Evolutionary conservation across 2,797 vertebrate genomes (phyloP), one percentile per base, ranked within the genome.

Genomic region (Graptemys geographica): DNA sequence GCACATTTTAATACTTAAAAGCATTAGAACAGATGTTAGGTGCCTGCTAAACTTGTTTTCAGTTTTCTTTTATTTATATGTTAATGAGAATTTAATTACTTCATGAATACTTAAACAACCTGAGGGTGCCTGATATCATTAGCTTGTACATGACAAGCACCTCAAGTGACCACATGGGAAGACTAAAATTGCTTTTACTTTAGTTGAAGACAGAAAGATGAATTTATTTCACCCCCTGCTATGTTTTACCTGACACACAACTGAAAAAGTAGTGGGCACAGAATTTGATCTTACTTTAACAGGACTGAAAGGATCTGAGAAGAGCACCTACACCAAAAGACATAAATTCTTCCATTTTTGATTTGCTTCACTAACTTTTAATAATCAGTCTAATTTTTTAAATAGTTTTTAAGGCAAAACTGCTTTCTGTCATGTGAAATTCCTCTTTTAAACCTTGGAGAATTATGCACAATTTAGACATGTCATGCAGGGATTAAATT

Each of bases 11-110:
- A 98, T 98, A 98, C 98, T 98, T 98, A 98, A 98, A 98, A 98
- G 97, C 98, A 98, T 98, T 98, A 98, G 97, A 98, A 98, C 98
- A 99, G 98, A 98, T 99, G 98, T 98, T 98, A 98, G 98, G 97
- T 98, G 97, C 97, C 98, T 98, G 95, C 98, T 98, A 98, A 98
- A 98, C 98, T 98, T 98, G 98, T 98, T 98, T 98, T 98, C 97
- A 95, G 98, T 98, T 98, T 98, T 98, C 98, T 98, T 99, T 98
- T 98, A 98, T 99, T 98, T 98, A 98, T 98, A 98, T 98, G 98
- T 98, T 98, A 99, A 99, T 99, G 98, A 98, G 98, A 98, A 98
- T 98, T 98, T 99, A 99, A 99, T 99, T 98, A 98, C 98, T 98
- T 98, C 97, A 98, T 98, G 98, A 99, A 98, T 98, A 98, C 98